These are phyloP conservation scores for Sapayoa aenigma DNA, from an alignment of 2,113 vertebrate genomes.

Conservation along the genomic window DNA sequence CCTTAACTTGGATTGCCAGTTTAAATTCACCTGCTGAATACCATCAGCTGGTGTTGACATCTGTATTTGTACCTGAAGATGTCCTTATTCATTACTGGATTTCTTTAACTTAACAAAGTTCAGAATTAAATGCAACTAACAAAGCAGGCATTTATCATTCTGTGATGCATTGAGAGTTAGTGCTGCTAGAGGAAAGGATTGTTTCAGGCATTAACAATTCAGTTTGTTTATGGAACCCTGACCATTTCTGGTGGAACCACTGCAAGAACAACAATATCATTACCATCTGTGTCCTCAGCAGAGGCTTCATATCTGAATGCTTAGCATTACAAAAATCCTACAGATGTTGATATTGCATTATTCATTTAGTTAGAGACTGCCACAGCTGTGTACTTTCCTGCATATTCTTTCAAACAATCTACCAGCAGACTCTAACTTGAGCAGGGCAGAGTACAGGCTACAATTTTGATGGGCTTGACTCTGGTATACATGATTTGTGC, in stretches of 20 bases:
- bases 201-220: conserved; percentile 15
- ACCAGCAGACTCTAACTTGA: conserved; percentile 41
- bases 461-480: neutral
- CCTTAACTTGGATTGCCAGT: conserved; percentile 18
- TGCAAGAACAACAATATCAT: conserved; percentile 14
- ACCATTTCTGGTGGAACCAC: neutral
- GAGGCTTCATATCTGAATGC: conserved; percentile 7
- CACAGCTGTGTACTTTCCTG: conserved; percentile 60
- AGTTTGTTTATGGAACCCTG: neutral
- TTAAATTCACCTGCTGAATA: conserved; percentile 22
- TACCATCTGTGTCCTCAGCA: conserved; percentile 35
- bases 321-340: conserved; percentile 65
- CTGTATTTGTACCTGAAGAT: conserved; percentile 27
- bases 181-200: conserved; percentile 25
- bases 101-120: conserved; percentile 58
- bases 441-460: neutral
- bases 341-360: conserved; percentile 67
- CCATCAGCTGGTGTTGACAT: conserved; percentile 22
- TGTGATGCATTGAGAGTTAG: neutral
- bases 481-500: neutral
- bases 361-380: conserved; percentile 36
- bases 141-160: conserved; percentile 40
- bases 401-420: conserved; percentile 51
- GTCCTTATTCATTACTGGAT: conserved; percentile 36
- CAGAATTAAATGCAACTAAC: conserved; percentile 48